phyloP scores from a whole-genome alignment of 2,888 invertebrate genomes.

The Chydorus sphaericus region DNA sequence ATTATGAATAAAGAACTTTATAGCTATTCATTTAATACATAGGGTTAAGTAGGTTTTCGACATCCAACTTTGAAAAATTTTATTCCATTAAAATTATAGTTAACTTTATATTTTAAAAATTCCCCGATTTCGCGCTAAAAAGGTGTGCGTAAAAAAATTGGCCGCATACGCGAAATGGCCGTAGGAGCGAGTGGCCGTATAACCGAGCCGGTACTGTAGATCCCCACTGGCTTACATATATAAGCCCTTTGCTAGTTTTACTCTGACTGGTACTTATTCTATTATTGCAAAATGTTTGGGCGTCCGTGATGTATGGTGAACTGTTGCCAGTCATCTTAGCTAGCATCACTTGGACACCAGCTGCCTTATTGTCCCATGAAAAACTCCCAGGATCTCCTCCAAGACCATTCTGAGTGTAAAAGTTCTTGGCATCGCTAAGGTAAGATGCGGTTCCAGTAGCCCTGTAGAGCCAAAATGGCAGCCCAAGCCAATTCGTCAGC shows the following conservation, averaged over 20 bases:
- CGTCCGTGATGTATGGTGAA: constrained; percentile 30
- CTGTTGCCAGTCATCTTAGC: constrained; percentile 32
- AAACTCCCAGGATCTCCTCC: constrained; percentile 36
- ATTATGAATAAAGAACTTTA: no score
- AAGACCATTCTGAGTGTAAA: constrained; percentile 34
- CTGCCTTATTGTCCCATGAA: constrained; percentile 40
- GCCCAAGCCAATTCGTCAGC: constrained; percentile 42
- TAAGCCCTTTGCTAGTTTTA: constrained; percentile 22
- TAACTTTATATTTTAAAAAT: no score
- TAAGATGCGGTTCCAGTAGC: constrained; percentile 35
- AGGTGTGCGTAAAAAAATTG: no score
- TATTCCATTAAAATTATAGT: no score
- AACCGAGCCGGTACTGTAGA: constrained; percentile 18
- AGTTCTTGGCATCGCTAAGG: constrained; percentile 34
- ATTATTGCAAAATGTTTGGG: constrained; percentile 23
- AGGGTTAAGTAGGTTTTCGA: no score
- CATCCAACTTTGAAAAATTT: no score
- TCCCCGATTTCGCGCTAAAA: no score
- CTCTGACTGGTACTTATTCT: constrained; percentile 17
- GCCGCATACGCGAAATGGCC: no score
- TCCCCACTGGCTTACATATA: constrained; percentile 21
- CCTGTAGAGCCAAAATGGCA: constrained; percentile 39
- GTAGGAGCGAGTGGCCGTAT: no score
- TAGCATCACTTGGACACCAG: constrained; percentile 38
- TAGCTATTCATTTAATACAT: no score